Conservation (phyloP, 2,113 vertebrate species). For the Spea multiplicata region DNA sequence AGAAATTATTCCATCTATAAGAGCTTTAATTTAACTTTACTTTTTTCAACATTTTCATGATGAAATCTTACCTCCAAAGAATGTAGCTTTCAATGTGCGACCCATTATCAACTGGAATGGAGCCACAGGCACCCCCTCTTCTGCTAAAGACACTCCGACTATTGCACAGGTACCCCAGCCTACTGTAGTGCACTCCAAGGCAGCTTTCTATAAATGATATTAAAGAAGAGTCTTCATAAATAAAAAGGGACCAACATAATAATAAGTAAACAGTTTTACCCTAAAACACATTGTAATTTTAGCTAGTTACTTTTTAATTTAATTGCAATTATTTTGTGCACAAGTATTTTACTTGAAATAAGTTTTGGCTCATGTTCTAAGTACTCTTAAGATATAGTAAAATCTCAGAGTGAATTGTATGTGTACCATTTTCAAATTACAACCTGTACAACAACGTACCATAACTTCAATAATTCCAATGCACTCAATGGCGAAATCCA, state of each 20-base stretch:
- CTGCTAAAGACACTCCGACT: conserved; percentile 44
- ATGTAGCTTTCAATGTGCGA: conserved; percentile 34
- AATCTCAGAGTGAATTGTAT: background rate
- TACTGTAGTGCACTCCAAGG: conserved; percentile 46
- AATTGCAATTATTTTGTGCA: no score
- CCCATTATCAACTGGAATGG: conserved; percentile 38
- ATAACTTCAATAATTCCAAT: conserved; percentile 44
- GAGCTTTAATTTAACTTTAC: no score
- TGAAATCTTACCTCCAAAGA: conserved; percentile 35
- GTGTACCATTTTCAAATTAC: background rate
- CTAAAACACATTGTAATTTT: no score
- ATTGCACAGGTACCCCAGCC: conserved; percentile 50
- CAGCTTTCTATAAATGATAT: conserved; percentile 44
- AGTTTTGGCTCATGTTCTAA: no score
- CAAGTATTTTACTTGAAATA: no score
- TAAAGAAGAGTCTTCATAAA: background rate
- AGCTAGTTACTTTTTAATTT: no score
- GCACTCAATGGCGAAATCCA: conserved; percentile 52
- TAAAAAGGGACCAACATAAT: background rate
- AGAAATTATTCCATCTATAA: no score
- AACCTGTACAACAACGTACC: conserved; percentile 26
- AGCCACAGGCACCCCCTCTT: conserved; percentile 24
- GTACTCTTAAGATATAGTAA: no score
- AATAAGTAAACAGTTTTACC: no score
- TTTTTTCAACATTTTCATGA: no score